Conservation (phyloP, 2,888 invertebrate species). For the Drosophila lutescens region DNA sequence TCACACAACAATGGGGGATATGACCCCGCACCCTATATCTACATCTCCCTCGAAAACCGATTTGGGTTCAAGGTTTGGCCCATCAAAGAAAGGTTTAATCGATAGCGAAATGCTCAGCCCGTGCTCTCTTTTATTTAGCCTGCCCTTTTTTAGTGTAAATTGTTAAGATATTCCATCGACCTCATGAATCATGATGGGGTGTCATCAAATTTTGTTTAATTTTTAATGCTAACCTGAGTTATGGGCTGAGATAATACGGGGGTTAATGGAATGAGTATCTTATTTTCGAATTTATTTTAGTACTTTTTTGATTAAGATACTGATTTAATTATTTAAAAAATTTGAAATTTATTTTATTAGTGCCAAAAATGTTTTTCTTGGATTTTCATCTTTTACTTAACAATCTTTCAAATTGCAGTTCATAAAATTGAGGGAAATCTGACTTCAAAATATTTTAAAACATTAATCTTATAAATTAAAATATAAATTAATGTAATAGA, state of each 20-base stretch:
- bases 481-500: background rate
- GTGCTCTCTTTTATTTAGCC: constrained; percentile 24
- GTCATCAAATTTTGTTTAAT: constrained; percentile 72
- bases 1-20: constrained; percentile 28
- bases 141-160: constrained; percentile 66
- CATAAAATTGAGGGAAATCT: no score
- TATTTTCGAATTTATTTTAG: background rate
- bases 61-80: constrained; percentile 45
- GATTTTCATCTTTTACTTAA: no score
- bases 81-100: constrained; percentile 79
- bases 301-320: no score
- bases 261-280: background rate
- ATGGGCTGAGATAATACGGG: background rate
- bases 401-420: no score
- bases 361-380: no score
- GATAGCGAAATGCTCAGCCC: constrained; percentile 52
- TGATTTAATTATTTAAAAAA: no score
- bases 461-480: no score
- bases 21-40: constrained; percentile 7
- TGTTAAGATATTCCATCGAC: constrained; percentile 61
- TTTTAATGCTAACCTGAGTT: constrained; percentile 17
- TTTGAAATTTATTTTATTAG: no score
- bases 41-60: constrained; percentile 18
- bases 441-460: no score
- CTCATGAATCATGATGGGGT: constrained; percentile 53